Percentiles rank a stretch among this genome's conserved stretches.
Conservation (phyloP, 2,797 vertebrate genomes). For the Taeniopygia guttata region DNA sequence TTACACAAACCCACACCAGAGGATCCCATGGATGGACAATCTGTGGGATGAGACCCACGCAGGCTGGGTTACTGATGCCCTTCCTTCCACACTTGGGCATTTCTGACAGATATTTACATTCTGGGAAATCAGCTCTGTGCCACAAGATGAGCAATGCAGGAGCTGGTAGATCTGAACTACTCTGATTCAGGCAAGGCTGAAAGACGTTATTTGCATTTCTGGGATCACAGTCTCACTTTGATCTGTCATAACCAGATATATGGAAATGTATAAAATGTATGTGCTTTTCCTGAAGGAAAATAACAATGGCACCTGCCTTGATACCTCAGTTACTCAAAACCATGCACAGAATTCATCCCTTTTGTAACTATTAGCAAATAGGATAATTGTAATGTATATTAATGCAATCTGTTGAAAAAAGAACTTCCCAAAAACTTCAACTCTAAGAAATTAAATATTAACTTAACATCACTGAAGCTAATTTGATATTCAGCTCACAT, state of each 20-base stretch:
- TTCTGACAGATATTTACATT: neutral
- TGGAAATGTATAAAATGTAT: neutral
- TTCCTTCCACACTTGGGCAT: neutral
- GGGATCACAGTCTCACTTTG: neutral
- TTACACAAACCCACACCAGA: rapidly evolving
- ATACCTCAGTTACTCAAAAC: neutral
- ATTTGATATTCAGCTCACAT: neutral
- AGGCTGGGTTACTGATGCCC: neutral
- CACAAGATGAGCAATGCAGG: neutral
- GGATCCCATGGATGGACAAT: rapidly evolving
- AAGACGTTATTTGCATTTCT: neutral
- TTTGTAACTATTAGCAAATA: neutral
- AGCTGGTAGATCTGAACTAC: neutral
- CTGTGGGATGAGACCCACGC: rapidly evolving
- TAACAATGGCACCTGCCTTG: neutral
- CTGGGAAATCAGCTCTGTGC: neutral
- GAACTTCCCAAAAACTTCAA: neutral
- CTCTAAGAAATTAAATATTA: neutral
- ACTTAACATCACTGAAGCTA: neutral
- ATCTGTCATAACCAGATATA: neutral
- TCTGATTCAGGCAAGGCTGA: neutral
- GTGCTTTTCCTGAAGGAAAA: neutral
- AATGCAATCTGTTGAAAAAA: neutral
- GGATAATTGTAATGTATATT: neutral
- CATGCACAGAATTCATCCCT: neutral